These are phyloP conservation scores for Bellardia pandia DNA, from an alignment of 2,888 invertebrate genomes.

Conservation along the genomic window DNA sequence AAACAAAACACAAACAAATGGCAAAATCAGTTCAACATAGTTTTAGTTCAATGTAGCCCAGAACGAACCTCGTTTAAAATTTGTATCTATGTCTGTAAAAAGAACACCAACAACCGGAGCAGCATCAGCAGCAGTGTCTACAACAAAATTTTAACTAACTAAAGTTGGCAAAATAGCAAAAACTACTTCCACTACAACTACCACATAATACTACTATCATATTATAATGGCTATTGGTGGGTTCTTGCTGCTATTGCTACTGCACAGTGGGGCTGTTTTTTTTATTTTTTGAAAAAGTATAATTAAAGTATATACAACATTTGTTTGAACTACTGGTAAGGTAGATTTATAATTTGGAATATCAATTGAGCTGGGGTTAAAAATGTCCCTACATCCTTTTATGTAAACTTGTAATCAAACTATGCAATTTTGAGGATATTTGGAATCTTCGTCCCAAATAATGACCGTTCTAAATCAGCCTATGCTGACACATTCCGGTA, in stretches of 20 bases:
- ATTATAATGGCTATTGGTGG: neutral
- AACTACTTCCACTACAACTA: conserved; percentile 32
- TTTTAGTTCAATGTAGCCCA: conserved; percentile 71
- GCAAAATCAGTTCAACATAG: conserved; percentile 69
- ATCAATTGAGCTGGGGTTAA: too few species aligned
- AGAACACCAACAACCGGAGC: conserved; percentile 32
- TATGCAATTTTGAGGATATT: too few species aligned
- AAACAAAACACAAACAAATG: conserved; percentile 30
- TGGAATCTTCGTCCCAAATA: too few species aligned
- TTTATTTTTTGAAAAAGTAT: too few species aligned
- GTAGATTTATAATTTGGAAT: too few species aligned
- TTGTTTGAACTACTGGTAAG: too few species aligned
- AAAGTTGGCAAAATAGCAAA: conserved; percentile 43
- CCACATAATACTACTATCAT: conserved; percentile 7
- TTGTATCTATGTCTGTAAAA: neutral
- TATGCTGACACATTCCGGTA: too few species aligned
- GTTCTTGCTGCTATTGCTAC: neutral
- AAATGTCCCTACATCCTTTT: too few species aligned
- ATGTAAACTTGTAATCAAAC: too few species aligned
- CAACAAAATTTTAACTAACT: conserved; percentile 41
- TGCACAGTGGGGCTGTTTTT: conserved; percentile 15
- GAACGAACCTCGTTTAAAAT: conserved; percentile 53
- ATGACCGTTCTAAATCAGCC: too few species aligned
- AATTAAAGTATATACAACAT: too few species aligned
- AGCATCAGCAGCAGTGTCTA: conserved; percentile 40